Evolutionary conservation across 2,797 vertebrate species (phyloP).

Genomic region (Apodemus agrarius): DNA sequence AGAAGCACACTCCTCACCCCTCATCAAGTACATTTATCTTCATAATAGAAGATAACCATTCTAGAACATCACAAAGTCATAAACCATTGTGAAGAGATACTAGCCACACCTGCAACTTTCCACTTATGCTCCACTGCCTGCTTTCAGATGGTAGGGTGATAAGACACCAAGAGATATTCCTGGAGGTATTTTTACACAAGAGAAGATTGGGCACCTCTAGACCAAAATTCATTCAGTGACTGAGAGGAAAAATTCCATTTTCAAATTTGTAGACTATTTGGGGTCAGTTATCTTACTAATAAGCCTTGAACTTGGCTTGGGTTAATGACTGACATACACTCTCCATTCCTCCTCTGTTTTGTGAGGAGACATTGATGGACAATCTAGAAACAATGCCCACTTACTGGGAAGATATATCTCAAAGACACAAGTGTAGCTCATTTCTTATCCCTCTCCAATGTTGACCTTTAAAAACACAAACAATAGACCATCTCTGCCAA

Average conservation of each 20-base stretch:
- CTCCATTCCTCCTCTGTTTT: not conserved
- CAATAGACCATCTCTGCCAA: not conserved
- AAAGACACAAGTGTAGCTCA: not conserved
- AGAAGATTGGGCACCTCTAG: not conserved
- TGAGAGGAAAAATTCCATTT: not conserved
- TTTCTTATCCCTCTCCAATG: not conserved
- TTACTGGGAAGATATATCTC: not conserved
- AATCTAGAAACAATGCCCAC: not conserved
- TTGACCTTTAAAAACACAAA: slow-evolving; percentile 49
- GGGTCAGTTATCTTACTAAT: not conserved
- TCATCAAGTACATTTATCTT: not conserved
- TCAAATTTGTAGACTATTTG: not conserved
- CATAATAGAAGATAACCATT: not conserved
- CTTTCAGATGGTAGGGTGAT: not conserved
- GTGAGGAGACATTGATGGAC: not conserved
- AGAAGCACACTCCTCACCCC: not conserved
- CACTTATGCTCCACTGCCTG: not conserved
- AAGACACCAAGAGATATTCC: not conserved
- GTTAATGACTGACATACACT: not conserved
- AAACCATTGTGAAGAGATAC: fast-evolving
- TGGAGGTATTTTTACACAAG: not conserved
- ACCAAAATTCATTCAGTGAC: not conserved
- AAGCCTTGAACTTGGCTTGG: not conserved
- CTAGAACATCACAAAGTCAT: not conserved
- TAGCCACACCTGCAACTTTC: no score